Evolutionary conservation across 2,113 vertebrate genomes (phyloP).

Genomic region (Rafetus swinhoei): DNA sequence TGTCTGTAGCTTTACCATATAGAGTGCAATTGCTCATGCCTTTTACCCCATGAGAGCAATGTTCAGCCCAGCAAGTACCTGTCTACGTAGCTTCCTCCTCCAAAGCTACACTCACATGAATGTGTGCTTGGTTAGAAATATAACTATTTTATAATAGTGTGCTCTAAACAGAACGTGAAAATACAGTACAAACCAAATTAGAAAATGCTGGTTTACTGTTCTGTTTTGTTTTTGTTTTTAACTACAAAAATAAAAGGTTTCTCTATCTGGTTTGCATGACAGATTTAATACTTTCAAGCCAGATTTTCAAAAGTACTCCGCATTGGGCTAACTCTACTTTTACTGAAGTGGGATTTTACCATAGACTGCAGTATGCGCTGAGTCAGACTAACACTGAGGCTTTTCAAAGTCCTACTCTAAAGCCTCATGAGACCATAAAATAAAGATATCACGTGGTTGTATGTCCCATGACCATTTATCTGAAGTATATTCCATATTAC

Average conservation of each 20-base stretch:
- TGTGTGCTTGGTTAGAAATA: neutral
- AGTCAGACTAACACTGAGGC: neutral
- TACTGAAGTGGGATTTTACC: neutral
- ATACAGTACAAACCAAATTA: neutral
- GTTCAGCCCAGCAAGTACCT: neutral
- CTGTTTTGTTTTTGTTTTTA: neutral
- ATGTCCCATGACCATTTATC: neutral
- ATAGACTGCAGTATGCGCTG: neutral
- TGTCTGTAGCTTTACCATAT: neutral
- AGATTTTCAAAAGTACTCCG: neutral
- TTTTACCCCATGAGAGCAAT: neutral
- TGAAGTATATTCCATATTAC: neutral
- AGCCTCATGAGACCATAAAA: neutral
- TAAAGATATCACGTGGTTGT: neutral
- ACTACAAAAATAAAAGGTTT: neutral
- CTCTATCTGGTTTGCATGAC: neutral
- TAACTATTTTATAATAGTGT: neutral
- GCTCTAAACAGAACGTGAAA: neutral
- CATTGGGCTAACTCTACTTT: neutral
- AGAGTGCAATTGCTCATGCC: neutral
- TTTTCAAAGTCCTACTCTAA: neutral
- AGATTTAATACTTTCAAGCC: neutral
- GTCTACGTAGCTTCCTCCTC: neutral
- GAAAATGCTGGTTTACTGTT: neutral
- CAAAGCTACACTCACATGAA: neutral